Evolutionary conservation across 2,888 invertebrate species (phyloP).

Genomic region (Pachymerium ferrugineum): DNA sequence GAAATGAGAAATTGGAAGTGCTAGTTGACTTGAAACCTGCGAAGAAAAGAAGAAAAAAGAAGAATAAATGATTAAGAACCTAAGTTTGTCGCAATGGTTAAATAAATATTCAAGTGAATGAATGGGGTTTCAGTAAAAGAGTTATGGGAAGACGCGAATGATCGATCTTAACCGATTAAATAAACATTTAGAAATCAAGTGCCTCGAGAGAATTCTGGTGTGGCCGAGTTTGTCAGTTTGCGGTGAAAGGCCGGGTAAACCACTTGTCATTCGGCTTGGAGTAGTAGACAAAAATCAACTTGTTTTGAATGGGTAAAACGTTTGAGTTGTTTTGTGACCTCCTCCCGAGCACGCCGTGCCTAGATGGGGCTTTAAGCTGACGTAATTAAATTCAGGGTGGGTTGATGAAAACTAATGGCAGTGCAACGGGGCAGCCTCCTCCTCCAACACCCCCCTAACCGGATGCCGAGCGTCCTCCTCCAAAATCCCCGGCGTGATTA

Average conservation of each 20-base stretch:
- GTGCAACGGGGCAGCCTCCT: neutral
- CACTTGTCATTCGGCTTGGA: no score
- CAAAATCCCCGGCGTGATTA: neutral
- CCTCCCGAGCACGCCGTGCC: neutral
- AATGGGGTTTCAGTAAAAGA: no score
- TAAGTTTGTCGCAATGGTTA: no score
- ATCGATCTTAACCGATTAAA: neutral
- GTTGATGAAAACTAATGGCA: constrained; percentile 12
- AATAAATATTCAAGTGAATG: no score
- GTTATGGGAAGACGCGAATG: no score
- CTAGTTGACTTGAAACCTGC: no score
- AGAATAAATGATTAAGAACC: no score
- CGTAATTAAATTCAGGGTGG: constrained; percentile 18
- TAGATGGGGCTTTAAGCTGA: constrained; percentile 2
- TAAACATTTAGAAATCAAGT: neutral
- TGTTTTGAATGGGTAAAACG: neutral
- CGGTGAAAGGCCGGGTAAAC: no score
- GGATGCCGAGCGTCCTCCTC: constrained; percentile 11
- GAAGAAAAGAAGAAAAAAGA: no score
- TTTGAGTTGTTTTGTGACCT: neutral
- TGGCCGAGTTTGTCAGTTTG: neutral
- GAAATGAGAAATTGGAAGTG: no score
- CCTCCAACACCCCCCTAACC: neutral
- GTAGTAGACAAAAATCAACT: no score
- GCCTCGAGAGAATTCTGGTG: neutral